Conservation (phyloP, 2,113 vertebrate genomes). For the Deroptyus accipitrinus region DNA sequence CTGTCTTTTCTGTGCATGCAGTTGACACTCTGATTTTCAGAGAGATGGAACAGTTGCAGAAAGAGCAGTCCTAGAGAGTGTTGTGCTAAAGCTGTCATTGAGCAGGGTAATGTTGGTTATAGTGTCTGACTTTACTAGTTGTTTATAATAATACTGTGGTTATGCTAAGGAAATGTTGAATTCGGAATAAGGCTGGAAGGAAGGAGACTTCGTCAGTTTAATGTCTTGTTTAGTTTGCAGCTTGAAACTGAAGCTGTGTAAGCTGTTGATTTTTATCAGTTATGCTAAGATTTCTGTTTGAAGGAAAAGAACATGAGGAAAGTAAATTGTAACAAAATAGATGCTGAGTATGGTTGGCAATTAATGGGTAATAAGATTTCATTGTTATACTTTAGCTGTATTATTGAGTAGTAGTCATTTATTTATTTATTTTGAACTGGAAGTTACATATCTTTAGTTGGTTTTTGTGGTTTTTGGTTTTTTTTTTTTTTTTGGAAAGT, state of each 20-base stretch:
- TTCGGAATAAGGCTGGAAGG: not conserved
- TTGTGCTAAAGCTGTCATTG: not conserved
- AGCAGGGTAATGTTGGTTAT: not conserved
- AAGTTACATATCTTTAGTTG: not conserved
- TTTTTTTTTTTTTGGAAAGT: not conserved
- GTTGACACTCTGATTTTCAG: not conserved
- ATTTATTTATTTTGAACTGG: not conserved
- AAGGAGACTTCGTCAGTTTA: not conserved
- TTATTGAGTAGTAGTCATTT: not conserved
- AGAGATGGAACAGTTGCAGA: not conserved
- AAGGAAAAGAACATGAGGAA: not conserved
- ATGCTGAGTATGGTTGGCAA: not conserved
- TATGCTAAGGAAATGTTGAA: not conserved
- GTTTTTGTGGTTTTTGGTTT: no score
- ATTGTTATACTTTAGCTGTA: not conserved
- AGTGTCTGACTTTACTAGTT: not conserved
- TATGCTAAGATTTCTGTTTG: not conserved
- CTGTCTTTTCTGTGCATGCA: not conserved
- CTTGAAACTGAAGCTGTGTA: not conserved
- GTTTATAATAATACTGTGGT: not conserved
- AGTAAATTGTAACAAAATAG: not conserved
- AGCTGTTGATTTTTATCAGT: not conserved
- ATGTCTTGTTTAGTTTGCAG: not conserved
- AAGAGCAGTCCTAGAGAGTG: not conserved
- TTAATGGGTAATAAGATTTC: not conserved